Conservation (phyloP, 23 tunicate genomes). For the Styela plicata region DNA sequence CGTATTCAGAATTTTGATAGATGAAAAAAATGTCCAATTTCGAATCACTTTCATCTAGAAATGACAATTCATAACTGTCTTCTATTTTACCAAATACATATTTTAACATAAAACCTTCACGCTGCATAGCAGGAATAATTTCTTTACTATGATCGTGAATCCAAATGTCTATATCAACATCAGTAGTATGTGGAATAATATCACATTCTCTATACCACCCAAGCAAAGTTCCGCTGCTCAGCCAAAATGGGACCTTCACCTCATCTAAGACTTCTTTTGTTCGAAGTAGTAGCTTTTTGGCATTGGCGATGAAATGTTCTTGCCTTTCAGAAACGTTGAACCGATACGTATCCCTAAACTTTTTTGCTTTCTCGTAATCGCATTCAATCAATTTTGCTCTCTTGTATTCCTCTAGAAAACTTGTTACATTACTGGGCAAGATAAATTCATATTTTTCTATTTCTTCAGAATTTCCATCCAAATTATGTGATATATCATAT, state of each 20-base stretch:
- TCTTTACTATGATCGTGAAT: too few species aligned
- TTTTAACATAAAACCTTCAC: constrained; percentile 27
- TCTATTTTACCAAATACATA: constrained; percentile 49
- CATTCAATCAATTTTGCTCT: constrained; percentile 64
- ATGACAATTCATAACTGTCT: constrained; percentile 53
- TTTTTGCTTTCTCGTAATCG: constrained; percentile 37
- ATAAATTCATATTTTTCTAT: too few species aligned
- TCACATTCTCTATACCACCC: constrained; percentile 81
- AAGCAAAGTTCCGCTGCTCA: constrained; percentile 52
- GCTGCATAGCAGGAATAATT: constrained; percentile 32
- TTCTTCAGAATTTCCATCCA: constrained; percentile 48
- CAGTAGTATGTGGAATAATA: too few species aligned
- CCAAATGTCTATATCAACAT: too few species aligned
- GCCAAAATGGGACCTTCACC: constrained; percentile 53
- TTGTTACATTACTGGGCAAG: too few species aligned
- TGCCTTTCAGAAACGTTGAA: not conserved
- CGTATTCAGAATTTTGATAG: too few species aligned
- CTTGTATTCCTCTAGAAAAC: constrained; percentile 43
- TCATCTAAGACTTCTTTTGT: constrained; percentile 49
- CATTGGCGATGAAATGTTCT: constrained; percentile 21
- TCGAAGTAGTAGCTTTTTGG: constrained; percentile 12
- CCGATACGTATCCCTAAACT: constrained; percentile 18
- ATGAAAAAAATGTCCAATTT: constrained; percentile 47
- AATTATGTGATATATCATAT: too few species aligned
- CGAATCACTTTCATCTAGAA: constrained; percentile 36